Conservation (phyloP, 2,113 vertebrate species). For the Eublepharis macularius region DNA sequence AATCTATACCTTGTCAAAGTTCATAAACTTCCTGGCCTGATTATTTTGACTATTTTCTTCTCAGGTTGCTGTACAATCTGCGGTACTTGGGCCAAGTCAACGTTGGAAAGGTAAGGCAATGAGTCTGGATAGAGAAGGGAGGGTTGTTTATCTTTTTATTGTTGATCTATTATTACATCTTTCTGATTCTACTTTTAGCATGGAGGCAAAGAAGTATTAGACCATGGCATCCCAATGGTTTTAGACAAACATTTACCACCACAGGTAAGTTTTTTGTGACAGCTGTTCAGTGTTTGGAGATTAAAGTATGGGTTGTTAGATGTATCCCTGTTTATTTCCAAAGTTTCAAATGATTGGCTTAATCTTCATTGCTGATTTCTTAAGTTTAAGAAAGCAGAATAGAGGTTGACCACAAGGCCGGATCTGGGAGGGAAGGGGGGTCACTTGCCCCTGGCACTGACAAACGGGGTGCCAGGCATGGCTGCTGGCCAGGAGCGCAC, state of each 20-base stretch:
- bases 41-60: slow-evolving; percentile 12
- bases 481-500: no score
- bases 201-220: slow-evolving; percentile 83
- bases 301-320: accelerated
- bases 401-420: no score
- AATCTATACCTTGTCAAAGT: background rate
- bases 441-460: no score
- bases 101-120: slow-evolving; percentile 74
- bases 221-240: slow-evolving; percentile 71
- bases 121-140: accelerated
- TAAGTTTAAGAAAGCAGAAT: background rate
- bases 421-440: no score
- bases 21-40: background rate
- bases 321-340: background rate
- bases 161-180: background rate
- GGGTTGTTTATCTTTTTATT: background rate
- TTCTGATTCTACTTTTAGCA: slow-evolving; percentile 53
- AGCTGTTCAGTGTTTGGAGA: background rate
- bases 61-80: slow-evolving; percentile 79
- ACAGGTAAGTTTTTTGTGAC: slow-evolving; percentile 54
- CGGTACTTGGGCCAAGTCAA: slow-evolving; percentile 74
- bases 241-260: slow-evolving; percentile 61
- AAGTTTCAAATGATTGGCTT: background rate
- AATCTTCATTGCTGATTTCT: background rate
- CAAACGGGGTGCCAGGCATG: no score